phyloP scores from a whole-genome alignment of 2,888 invertebrate genomes.

The Pristionchus maxplancki region DNA sequence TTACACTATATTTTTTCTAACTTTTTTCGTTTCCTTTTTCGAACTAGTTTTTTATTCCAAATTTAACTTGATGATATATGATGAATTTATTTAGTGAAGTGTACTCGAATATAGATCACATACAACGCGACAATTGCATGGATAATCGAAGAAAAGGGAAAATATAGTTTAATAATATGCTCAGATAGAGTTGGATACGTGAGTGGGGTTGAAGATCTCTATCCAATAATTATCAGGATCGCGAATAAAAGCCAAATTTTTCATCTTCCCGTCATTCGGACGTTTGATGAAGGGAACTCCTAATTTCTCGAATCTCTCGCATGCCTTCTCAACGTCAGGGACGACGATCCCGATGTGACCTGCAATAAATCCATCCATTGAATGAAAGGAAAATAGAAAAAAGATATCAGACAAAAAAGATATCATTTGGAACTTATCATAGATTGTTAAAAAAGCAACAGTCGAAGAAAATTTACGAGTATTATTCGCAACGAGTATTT shows the following conservation, averaged over 20 bases:
- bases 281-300: constrained; percentile 92
- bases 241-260: constrained; percentile 88
- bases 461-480: too few species aligned
- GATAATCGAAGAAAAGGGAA: not conserved
- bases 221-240: constrained; percentile 98
- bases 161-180: not conserved
- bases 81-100: too few species aligned
- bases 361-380: constrained; percentile 69
- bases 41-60: not conserved
- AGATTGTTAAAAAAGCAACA: too few species aligned
- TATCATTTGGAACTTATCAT: too few species aligned
- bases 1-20: not conserved
- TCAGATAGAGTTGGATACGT: constrained; percentile 28
- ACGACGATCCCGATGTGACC: constrained; percentile 94
- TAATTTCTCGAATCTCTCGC: constrained; percentile 88
- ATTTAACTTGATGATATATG: too few species aligned
- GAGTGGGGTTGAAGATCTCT: constrained; percentile 85
- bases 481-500: too few species aligned
- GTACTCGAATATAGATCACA: constrained; percentile 11
- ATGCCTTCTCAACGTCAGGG: constrained; percentile 90
- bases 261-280: constrained; percentile 85
- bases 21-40: not conserved
- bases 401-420: not conserved
- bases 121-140: not conserved
- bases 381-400: not conserved